Evolutionary conservation across 1,140 invertebrate genomes (phyloP), one percentile per base, ranked within the genome.

Genomic region (Caenorhabditis inopinata): DNA sequence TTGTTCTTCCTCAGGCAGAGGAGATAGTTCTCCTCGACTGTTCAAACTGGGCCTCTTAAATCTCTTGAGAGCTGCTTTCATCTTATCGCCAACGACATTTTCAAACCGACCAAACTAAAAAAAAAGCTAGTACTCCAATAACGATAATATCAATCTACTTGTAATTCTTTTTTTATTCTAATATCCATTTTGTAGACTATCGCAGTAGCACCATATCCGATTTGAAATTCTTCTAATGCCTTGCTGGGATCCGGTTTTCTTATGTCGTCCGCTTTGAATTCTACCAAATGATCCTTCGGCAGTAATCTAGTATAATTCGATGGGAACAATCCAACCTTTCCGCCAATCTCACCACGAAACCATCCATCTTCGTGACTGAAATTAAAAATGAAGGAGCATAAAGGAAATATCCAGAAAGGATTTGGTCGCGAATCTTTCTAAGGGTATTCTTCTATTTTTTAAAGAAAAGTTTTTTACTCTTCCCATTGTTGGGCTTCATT

Each of bases 321-420:
- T 1, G 58, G 58, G 25, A 68, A 68, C 18, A 68, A 21, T 9
- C 58, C 58, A 9, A 42, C 6, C 38, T 68, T 68, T 68, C 58
- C 58, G n/a, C 38, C n/a, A 9, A 68, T 16, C 38, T 38, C 32
- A 38, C 58, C 58, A 21, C 18, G 32, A 68, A 11, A 68, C 58
- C 58, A 68, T 6, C 58, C 58, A 68, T 68, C 58, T 42, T 68
- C 58, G 0, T 68, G 29, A 4, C 58, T 68, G 58, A 29, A 68
- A 68, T 68, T 21, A 14, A 38, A 16, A 42, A 9, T 68, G 9
- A n/a, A n/a, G n/a, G n/a, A n/a, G n/a, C n/a, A n/a, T n/a, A n/a
- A n/a, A n/a, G n/a, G n/a, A n/a, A n/a, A n/a, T n/a, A n/a, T n/a
- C n/a, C n/a, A n/a, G n/a, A n/a, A n/a, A n/a, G n/a, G n/a, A n/a